Evolutionary conservation across 1,140 invertebrate genomes (phyloP).

Genomic region (Drosophila arawakana): DNA sequence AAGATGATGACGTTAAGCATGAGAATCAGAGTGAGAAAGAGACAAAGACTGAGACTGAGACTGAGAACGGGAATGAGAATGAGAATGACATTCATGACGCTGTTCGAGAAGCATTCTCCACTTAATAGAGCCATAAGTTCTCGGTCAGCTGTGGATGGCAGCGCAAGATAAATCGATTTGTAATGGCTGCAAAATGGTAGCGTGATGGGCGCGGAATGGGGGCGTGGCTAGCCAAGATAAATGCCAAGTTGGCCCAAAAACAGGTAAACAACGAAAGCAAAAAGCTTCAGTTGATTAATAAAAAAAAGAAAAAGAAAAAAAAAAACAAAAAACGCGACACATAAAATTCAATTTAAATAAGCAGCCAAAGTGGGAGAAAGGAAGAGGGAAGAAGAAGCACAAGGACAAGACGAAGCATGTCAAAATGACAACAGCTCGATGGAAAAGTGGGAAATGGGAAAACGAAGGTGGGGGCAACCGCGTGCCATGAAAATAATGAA

Average conservation of each 20-base stretch:
- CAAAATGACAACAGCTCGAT: slow-evolving; percentile 38
- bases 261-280: slow-evolving; percentile 30
- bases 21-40: slow-evolving; percentile 22
- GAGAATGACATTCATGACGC: slow-evolving; percentile 63
- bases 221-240: slow-evolving; percentile 53
- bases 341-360: slow-evolving; percentile 80
- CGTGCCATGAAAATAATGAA: slow-evolving; percentile 81
- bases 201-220: neutral
- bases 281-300: slow-evolving; percentile 68
- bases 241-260: slow-evolving; percentile 42
- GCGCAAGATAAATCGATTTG: slow-evolving; percentile 78
- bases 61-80: slow-evolving; percentile 19
- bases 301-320: slow-evolving; percentile 45
- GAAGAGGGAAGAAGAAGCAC: neutral
- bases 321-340: slow-evolving; percentile 42
- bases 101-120: slow-evolving; percentile 21
- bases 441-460: neutral
- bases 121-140: slow-evolving; percentile 76
- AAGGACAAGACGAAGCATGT: slow-evolving; percentile 20
- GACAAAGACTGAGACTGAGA: neutral
- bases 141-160: slow-evolving; percentile 31
- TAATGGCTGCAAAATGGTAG: slow-evolving; percentile 64
- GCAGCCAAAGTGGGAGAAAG: slow-evolving; percentile 48
- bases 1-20: slow-evolving; percentile 14
- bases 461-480: slow-evolving; percentile 52